Evolutionary conservation across 2,888 invertebrate species (phyloP).

Genomic region (Drosophila paramelanica): DNA sequence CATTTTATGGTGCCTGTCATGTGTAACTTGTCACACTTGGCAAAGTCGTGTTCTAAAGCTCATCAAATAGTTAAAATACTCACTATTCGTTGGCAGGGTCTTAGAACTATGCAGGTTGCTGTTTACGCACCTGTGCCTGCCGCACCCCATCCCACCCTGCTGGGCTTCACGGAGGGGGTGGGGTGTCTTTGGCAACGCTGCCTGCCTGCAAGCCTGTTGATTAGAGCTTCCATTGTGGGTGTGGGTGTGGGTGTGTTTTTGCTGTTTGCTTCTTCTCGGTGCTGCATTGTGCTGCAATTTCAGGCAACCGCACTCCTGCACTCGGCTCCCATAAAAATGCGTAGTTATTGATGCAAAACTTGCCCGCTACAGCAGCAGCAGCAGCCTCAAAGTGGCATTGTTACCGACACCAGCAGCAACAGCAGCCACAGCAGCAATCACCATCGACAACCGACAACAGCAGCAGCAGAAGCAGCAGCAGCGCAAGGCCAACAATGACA

Average conservation of each 20-base stretch:
- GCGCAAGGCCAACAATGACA: slow-evolving; percentile 8
- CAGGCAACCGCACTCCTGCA: background rate
- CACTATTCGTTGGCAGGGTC: background rate
- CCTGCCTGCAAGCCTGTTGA: slow-evolving; percentile 46
- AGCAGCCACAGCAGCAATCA: slow-evolving; percentile 6
- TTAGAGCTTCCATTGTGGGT: slow-evolving; percentile 32
- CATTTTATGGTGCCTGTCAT: background rate
- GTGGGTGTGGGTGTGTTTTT: slow-evolving; percentile 5
- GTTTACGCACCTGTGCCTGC: slow-evolving; percentile 7
- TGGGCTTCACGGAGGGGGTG: background rate
- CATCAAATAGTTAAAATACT: slow-evolving; percentile 17
- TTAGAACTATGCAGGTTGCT: slow-evolving; percentile 6
- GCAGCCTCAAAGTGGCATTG: slow-evolving; percentile 18
- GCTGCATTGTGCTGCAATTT: slow-evolving; percentile 6
- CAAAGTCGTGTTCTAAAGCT: background rate
- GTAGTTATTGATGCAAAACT: slow-evolving; percentile 60
- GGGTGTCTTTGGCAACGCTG: background rate
- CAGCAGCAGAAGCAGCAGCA: background rate
- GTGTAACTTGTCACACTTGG: background rate
- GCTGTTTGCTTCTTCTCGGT: background rate
- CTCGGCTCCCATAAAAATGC: slow-evolving; percentile 45
- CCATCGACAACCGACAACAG: background rate
- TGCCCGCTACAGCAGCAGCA: slow-evolving; percentile 22
- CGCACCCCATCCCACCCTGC: background rate
- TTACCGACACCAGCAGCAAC: slow-evolving; percentile 15